Conservation (phyloP, 1,140 invertebrate species). For the Temnothorax curvispinosus region DNA sequence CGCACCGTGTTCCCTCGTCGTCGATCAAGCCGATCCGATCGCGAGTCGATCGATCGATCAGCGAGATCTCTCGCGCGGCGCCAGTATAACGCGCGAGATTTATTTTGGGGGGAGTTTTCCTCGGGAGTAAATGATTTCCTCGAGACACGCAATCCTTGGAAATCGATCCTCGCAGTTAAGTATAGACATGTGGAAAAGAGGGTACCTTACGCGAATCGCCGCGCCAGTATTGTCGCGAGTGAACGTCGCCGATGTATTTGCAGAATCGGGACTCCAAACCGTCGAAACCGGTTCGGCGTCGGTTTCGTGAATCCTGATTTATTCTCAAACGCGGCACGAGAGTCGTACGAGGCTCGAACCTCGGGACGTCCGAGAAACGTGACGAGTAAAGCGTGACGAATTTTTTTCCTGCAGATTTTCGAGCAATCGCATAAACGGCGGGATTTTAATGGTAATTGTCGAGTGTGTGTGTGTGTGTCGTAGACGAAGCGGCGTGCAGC, state of each 20-base stretch:
- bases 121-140: background rate
- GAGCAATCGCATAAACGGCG: background rate
- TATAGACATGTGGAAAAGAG: background rate
- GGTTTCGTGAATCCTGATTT: slow-evolving; percentile 2
- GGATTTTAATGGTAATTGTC: background rate
- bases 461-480: background rate
- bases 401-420: background rate
- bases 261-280: background rate
- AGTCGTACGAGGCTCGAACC: background rate
- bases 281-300: slow-evolving; percentile 20
- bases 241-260: background rate
- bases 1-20: slow-evolving; percentile 3
- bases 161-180: background rate
- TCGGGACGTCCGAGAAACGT: background rate
- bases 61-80: background rate
- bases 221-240: background rate
- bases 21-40: slow-evolving; percentile 58
- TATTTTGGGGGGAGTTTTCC: background rate
- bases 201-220: background rate
- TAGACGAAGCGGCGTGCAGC: background rate
- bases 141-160: background rate
- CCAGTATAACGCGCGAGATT: background rate
- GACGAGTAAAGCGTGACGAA: background rate
- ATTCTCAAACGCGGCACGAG: background rate
- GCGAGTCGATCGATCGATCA: background rate